These are phyloP conservation scores for Musca vetustissima DNA, from an alignment of 1,140 invertebrate genomes.

Conservation along the genomic window DNA sequence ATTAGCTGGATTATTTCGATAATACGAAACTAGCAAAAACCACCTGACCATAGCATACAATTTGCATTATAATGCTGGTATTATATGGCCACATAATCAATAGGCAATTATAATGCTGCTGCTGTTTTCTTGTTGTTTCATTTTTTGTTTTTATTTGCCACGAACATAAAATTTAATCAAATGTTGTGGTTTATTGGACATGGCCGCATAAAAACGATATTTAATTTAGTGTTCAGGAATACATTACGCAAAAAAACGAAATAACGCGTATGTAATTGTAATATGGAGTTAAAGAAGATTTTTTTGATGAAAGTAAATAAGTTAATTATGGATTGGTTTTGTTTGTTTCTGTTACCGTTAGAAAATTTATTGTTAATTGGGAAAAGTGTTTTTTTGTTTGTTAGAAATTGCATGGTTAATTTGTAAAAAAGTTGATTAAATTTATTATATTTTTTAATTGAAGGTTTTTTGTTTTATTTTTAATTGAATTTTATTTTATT, in stretches of 20 bases:
- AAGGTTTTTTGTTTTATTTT: too few relatives aligned
- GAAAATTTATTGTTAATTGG: too few relatives aligned
- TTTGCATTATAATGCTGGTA: too few relatives aligned
- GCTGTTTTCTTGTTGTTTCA: background rate
- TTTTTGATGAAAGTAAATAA: background rate
- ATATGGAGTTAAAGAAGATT: background rate
- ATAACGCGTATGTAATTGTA: background rate
- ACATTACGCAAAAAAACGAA: background rate
- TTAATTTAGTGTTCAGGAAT: background rate
- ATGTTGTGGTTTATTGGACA: slow-evolving; percentile 3
- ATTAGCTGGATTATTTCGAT: slow-evolving; percentile 1
- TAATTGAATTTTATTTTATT: too few relatives aligned
- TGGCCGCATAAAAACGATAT: background rate
- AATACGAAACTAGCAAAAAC: background rate
- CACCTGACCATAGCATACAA: background rate
- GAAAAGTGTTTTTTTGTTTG: too few relatives aligned
- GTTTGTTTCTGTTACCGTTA: too few relatives aligned
- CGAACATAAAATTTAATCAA: slow-evolving; percentile 17
- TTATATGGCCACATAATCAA: too few relatives aligned
- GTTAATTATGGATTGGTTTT: too few relatives aligned
- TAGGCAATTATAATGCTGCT: too few relatives aligned
- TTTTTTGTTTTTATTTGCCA: background rate
- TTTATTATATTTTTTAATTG: too few relatives aligned
- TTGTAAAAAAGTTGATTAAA: too few relatives aligned
- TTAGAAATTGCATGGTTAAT: too few relatives aligned